Evolutionary conservation across 2,888 invertebrate genomes (phyloP).

Genomic region (Didymodactylos carnosus): DNA sequence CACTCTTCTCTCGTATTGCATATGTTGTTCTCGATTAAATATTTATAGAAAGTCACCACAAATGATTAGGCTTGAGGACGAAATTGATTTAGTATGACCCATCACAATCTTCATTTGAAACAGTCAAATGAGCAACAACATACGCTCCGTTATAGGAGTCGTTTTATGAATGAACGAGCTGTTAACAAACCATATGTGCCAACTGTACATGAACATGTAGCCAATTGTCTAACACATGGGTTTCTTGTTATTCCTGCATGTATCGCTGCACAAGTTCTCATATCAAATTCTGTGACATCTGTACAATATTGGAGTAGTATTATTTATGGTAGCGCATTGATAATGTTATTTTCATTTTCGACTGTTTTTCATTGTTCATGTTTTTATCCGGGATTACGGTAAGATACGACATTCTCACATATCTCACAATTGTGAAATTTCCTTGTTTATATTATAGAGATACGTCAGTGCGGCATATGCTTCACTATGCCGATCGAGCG

Average conservation of each 20-base stretch:
- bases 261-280: slow-evolving; percentile 2
- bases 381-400: slow-evolving; percentile 37
- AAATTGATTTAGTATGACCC: too few relatives aligned
- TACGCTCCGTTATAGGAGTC: background rate
- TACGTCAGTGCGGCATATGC: slow-evolving; percentile 50
- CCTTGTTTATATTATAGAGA: background rate
- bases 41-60: too few relatives aligned
- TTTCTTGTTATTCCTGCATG: slow-evolving; percentile 28
- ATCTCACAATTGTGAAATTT: background rate
- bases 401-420: slow-evolving; percentile 15
- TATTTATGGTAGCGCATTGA: slow-evolving; percentile 63
- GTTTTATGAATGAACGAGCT: background rate
- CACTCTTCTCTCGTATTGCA: too few relatives aligned
- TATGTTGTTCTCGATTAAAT: too few relatives aligned
- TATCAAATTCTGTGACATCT: slow-evolving; percentile 35
- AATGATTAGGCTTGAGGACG: too few relatives aligned
- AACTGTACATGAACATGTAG: slow-evolving; percentile 49
- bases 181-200: background rate
- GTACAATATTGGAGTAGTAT: slow-evolving; percentile 59
- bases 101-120: too few relatives aligned
- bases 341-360: slow-evolving; percentile 64
- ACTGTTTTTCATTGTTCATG: slow-evolving; percentile 73
- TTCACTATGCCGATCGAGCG: slow-evolving; percentile 82
- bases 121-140: too few relatives aligned
- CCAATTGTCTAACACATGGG: slow-evolving; percentile 74